These are phyloP conservation scores for Azorinus chamasolen DNA, from an alignment of 2,888 invertebrate genomes.

Conservation along the genomic window DNA sequence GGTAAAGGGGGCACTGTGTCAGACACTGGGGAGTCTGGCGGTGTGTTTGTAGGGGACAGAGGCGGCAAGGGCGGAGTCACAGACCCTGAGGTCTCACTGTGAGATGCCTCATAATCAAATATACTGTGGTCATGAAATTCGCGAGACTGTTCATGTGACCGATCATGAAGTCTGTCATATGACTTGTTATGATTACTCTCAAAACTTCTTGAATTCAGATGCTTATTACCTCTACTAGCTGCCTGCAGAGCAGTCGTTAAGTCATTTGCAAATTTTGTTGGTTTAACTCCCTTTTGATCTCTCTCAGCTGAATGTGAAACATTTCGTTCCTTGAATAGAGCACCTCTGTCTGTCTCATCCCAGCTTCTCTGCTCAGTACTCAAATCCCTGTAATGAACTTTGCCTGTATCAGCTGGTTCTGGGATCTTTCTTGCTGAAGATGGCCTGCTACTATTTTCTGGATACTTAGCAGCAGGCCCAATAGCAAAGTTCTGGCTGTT, in stretches of 20 bases:
- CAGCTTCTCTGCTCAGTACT: too few species aligned
- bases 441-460: slow-evolving; percentile 66
- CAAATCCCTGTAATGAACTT: too few species aligned
- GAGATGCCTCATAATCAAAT: slow-evolving; percentile 71
- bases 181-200: slow-evolving; percentile 45
- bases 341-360: too few species aligned
- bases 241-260: slow-evolving; percentile 44
- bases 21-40: slow-evolving; percentile 67
- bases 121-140: slow-evolving; percentile 66
- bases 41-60: slow-evolving; percentile 74
- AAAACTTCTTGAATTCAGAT: slow-evolving; percentile 13
- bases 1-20: slow-evolving; percentile 53
- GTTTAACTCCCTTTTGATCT: neutral
- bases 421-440: slow-evolving; percentile 47
- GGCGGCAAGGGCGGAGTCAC: slow-evolving; percentile 80
- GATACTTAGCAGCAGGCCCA: slow-evolving; percentile 77
- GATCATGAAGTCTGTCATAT: slow-evolving; percentile 39
- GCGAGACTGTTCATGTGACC: slow-evolving; percentile 32
- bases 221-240: slow-evolving; percentile 31
- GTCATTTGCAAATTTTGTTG: slow-evolving; percentile 37
- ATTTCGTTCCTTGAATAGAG: too few species aligned
- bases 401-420: neutral
- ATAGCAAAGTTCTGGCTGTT: slow-evolving; percentile 61
- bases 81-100: slow-evolving; percentile 73
- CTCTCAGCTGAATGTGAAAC: too few species aligned